phyloP scores from a whole-genome alignment of 2,797 vertebrate species.

The Karalla daura region DNA sequence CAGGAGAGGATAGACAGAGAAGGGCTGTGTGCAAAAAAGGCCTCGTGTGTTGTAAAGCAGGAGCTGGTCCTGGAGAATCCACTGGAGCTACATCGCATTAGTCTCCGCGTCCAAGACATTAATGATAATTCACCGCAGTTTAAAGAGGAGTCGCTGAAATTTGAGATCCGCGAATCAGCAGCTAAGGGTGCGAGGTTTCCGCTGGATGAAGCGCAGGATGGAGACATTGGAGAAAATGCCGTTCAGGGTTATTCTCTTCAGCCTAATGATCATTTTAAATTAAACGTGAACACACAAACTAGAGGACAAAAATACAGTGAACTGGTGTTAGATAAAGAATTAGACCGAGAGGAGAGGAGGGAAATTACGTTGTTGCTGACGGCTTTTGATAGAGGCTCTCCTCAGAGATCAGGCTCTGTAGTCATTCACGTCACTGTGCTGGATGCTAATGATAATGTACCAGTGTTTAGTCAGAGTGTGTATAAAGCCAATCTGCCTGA shows the following conservation, averaged over 20 bases:
- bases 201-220: constrained; percentile 74
- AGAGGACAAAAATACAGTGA: constrained; percentile 59
- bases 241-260: constrained; percentile 73
- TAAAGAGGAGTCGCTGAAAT: not conserved
- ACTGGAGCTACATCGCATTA: constrained; percentile 59
- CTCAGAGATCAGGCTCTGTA: constrained; percentile 58
- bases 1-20: constrained; percentile 40
- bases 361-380: constrained; percentile 38
- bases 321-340: constrained; percentile 65
- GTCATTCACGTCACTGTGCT: constrained; percentile 54
- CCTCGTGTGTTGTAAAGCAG: constrained; percentile 64
- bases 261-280: constrained; percentile 49
- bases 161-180: constrained; percentile 61
- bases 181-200: constrained; percentile 51
- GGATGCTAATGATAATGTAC: constrained; percentile 43
- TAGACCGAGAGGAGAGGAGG: constrained; percentile 61
- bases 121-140: constrained; percentile 84
- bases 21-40: constrained; percentile 71
- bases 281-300: constrained; percentile 41
- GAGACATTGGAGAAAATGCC: constrained; percentile 68
- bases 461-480: too few relatives aligned
- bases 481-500: constrained; percentile 44
- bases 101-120: constrained; percentile 75
- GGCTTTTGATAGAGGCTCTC: constrained; percentile 60
- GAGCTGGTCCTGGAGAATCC: constrained; percentile 70